Evolutionary conservation across 2,797 vertebrate genomes (phyloP), one percentile per base, ranked within the genome.

Genomic region (Dermochelys coriacea): DNA sequence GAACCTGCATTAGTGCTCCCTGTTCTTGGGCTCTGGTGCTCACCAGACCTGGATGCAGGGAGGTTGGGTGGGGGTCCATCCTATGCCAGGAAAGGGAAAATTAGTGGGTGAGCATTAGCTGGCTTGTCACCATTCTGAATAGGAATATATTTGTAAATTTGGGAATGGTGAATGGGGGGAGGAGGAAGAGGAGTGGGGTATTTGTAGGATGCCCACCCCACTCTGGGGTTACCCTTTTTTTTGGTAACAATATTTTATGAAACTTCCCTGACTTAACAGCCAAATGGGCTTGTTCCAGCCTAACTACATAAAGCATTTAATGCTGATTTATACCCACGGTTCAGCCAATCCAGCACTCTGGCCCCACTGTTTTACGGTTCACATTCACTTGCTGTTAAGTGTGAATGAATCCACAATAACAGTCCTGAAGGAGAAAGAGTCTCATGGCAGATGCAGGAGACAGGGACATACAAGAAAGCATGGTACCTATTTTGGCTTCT

Each of bases 221-320:
- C 11, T 8, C 12, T 23, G 90, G 6, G 12, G 12, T 52, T 52
- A 51, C 91, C 31, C 37, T 41, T 74, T 19, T 90, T 87, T 81
- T 16, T 90, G 71, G 41, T 5, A 5, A 45, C 75, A 61, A 88
- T 29, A 83, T 15, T 95, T 89, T 57, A 51, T 12, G 84, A 75
- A 89, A 25, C 14, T 71, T 51, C 14, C 57, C 29, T 68, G 85
- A 54, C 55, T 77, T 50, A 91, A 81, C 4, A 89, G 37, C 10
- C 45, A 97, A 92, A 95, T 55, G 0, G 87, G 21, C 75, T 93
- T 86, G 82, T 71, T 91, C 85, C 31, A 91, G 81, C 84, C 15
- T 93, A 94, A 85, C 31, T 82, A 51, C 77, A 18, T 41, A 1
- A 2, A 89, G 57, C 37, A 75, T 80, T 89, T 87, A 86, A 92